phyloP scores from a whole-genome alignment of 2,888 invertebrate genomes.

The Octodonta nipae region DNA sequence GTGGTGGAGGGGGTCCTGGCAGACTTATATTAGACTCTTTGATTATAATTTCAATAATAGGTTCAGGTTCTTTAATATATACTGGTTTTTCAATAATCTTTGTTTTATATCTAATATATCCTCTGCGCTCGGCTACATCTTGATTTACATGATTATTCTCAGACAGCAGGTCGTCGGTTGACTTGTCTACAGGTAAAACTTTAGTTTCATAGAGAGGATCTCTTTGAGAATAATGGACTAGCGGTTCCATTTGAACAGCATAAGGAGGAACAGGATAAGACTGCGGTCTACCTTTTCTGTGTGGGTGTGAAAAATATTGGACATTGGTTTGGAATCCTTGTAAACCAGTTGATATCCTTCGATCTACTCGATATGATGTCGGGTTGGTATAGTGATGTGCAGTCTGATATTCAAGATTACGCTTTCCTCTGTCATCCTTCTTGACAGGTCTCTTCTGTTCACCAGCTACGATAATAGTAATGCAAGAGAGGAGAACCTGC shows the following conservation, averaged over 20 bases:
- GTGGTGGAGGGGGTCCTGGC: slow-evolving; percentile 46
- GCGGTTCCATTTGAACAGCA: slow-evolving; percentile 68
- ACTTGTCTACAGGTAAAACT: slow-evolving; percentile 30
- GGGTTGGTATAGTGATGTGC: slow-evolving; percentile 45
- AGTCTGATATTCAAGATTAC: slow-evolving; percentile 46
- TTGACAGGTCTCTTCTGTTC: slow-evolving; percentile 26
- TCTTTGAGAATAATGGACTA: slow-evolving; percentile 65
- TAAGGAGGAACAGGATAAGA: slow-evolving; percentile 50
- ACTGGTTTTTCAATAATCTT: slow-evolving; percentile 32
- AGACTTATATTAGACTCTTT: slow-evolving; percentile 76
- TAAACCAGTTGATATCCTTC: slow-evolving; percentile 41
- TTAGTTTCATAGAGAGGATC: slow-evolving; percentile 59
- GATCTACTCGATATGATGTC: slow-evolving; percentile 40
- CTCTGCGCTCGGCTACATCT: slow-evolving; percentile 2
- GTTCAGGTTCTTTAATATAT: slow-evolving; percentile 64
- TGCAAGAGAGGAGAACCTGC: slow-evolving; percentile 42
- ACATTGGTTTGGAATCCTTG: slow-evolving; percentile 22
- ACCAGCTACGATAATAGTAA: slow-evolving; percentile 37
- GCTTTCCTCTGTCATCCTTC: slow-evolving; percentile 42
- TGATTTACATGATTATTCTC: slow-evolving; percentile 36
- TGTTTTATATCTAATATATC: slow-evolving; percentile 32
- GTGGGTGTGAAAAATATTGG: slow-evolving; percentile 29
- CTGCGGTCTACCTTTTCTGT: slow-evolving; percentile 31
- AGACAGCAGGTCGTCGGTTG: slow-evolving; percentile 34
- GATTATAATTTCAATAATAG: slow-evolving; percentile 83